Evolutionary conservation across 2,888 invertebrate species (phyloP), one percentile per base, ranked within the genome.

Genomic region (Pseudoips prasinana): DNA sequence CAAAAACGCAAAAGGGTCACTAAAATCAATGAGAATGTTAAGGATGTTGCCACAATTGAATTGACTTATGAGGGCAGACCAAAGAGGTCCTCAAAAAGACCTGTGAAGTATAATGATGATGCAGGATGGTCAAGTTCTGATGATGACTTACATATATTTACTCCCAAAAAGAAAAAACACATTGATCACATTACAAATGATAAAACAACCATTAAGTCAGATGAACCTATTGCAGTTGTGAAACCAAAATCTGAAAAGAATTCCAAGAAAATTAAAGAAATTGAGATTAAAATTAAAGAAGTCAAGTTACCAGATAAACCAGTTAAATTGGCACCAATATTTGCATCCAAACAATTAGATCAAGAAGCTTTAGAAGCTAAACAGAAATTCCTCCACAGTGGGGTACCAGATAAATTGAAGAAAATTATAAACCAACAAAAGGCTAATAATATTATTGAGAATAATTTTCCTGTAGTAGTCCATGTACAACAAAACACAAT

Each of bases 291-390:
- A n/a, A 20, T 7, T 20, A 20, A 20, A 20, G 3, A 3, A 20
- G n/a, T n/a, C 3, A 20, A 20, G 20, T 22, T 17, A 27, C 9
- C 31, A 9, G 54, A 51, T 22, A 65, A 58, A 24, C 23, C 54
- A 32, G 46, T 55, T 0, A 93, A 93, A 74, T 63, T 94, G 23
- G 95, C 95, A 1, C 94, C 95, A n/a, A 84, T 95, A 25, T 95
- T 95, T 73, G 64, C 89, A 22, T 71, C 88, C 7, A 93, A 92
- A 73, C 89, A 87, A 4, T 90, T 89, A 8, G 92, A 93, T 78
- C 86, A 90, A 8, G 88, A 80, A 31, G 75, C 87, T 23, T 37
- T 91, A 25, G 91, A 92, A 67, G 94, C 95, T 3, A 91, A 92
- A 53, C 91, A 91, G 43, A 90, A 90, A 40, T 95, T 95, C 75